Evolutionary conservation across 2,888 invertebrate genomes (phyloP), one percentile per base, ranked within the genome.

Genomic region (Podabrus alpinus): DNA sequence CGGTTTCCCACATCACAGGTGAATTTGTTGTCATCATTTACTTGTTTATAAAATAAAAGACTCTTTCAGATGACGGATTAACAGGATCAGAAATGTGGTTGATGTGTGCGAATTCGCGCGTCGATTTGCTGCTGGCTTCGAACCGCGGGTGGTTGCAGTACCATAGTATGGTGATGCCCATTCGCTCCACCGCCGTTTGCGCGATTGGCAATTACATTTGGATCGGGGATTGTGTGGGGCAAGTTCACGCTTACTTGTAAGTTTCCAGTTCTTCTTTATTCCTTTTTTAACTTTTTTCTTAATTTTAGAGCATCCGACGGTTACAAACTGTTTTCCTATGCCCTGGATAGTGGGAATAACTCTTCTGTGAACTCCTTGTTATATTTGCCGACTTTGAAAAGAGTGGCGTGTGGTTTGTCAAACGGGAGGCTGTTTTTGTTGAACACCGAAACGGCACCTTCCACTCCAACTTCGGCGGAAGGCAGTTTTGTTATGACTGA

Each of bases 151-250:
- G 90, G 90, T 82, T 92, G 21, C 92, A 93, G 78, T 92, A 92
- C 82, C 90, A 90, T 80, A 89, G 88, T 10, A 86, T 89, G 82
- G 83, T 88, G n/a, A 82, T 89, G 59, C 90, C 92, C 0, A 91
- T 92, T 66, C 86, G 90, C 78, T 92, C 92, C 76, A 92, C 92
- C 2, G 92, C 94, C 0, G 89, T 94, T 84, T 95, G 95, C 83
- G 91, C 93, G 13, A 93, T 96, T 1, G 94, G 93, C 66, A 89
- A 92, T 78, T 90, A 90, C 64, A 90, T 98, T 80, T 98, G 98
- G 98, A 91, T 97, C 80, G 97, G 97, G 0, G 97, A 98, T 88
- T 93, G 93, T 68, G 89, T 91, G 1, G 97, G 97, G n/a, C 92
- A 93, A 78, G 90, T 98, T 75, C 94, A 94, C 80, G 94, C 96